Conservation (phyloP, 2,888 invertebrate species). For the Sisyra terminalis region DNA sequence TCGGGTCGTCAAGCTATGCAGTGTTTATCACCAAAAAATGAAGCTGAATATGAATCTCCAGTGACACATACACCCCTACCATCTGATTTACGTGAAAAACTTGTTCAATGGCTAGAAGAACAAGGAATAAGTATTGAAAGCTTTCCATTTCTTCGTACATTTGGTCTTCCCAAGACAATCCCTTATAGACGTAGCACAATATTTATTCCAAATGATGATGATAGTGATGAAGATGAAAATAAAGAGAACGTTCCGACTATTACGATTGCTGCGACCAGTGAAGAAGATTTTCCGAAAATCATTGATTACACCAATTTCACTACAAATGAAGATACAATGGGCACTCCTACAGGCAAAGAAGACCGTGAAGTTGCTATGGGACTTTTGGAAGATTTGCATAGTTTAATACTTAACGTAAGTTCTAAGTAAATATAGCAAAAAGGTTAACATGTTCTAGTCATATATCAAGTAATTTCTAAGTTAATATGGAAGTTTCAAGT, state of each 20-base stretch:
- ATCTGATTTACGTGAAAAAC: slow-evolving; percentile 26
- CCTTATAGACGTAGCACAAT: slow-evolving; percentile 11
- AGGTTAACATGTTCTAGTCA: too few relatives aligned
- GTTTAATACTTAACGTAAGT: slow-evolving; percentile 33
- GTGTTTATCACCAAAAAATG: slow-evolving; percentile 19
- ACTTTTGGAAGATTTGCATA: slow-evolving; percentile 33
- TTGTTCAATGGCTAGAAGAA: slow-evolving; percentile 35
- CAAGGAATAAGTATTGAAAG: slow-evolving; percentile 30
- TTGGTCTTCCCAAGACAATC: slow-evolving; percentile 25
- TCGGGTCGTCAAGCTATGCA: slow-evolving; percentile 18
- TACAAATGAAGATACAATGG: slow-evolving; percentile 6
- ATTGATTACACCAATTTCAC: slow-evolving; percentile 13
- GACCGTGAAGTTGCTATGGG: slow-evolving; percentile 24
- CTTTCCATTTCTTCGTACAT: slow-evolving; percentile 36
- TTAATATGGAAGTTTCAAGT: not conserved
- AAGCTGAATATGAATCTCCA: slow-evolving; percentile 15
- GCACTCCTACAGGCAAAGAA: slow-evolving; percentile 7
- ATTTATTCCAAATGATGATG: slow-evolving; percentile 3
- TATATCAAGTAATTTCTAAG: too few relatives aligned
- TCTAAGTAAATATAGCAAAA: not conserved
- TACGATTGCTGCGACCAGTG: slow-evolving; percentile 21
- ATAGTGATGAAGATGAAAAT: slow-evolving; percentile 24
- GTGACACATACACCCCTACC: slow-evolving; percentile 22
- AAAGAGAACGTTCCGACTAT: slow-evolving; percentile 31
- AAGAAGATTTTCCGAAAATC: slow-evolving; percentile 17